Conservation (phyloP, 2,797 vertebrate species). For the Manis javanica region DNA sequence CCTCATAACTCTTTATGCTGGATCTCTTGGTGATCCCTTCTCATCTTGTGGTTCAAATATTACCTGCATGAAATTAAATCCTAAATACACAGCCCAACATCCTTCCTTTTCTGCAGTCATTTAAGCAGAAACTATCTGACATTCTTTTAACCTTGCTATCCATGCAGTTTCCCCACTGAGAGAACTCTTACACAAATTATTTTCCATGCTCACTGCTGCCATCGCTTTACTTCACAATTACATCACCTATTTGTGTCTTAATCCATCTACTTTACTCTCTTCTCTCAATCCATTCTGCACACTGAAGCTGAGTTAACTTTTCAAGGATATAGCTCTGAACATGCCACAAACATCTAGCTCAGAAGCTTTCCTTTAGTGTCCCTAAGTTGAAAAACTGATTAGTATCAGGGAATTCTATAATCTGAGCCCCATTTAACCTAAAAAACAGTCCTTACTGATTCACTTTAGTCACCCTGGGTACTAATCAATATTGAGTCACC, state of each 20-base stretch:
- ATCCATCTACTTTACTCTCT: not conserved
- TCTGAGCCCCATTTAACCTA: not conserved
- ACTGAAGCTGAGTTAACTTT: not conserved
- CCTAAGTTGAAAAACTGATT: not conserved
- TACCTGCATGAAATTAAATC: not conserved
- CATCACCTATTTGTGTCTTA: not conserved
- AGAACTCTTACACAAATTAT: not conserved
- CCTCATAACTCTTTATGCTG: not conserved
- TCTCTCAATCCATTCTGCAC: not conserved
- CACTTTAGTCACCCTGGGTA: not conserved
- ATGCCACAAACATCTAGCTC: not conserved
- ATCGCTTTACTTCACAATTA: not conserved
- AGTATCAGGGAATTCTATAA: not conserved
- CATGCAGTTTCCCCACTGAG: not conserved
- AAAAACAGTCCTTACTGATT: not conserved
- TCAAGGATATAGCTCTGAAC: slow-evolving; percentile 1
- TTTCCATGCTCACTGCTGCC: not conserved
- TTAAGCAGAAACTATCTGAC: not conserved
- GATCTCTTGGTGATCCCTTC: not conserved
- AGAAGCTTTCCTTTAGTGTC: not conserved
- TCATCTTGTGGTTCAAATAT: not conserved
- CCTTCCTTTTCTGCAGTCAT: not conserved
- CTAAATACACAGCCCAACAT: not conserved
- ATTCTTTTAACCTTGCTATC: not conserved
- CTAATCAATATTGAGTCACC: not conserved